phyloP scores from a whole-genome alignment of 2,113 vertebrate genomes.

The Lophotis ruficrista region DNA sequence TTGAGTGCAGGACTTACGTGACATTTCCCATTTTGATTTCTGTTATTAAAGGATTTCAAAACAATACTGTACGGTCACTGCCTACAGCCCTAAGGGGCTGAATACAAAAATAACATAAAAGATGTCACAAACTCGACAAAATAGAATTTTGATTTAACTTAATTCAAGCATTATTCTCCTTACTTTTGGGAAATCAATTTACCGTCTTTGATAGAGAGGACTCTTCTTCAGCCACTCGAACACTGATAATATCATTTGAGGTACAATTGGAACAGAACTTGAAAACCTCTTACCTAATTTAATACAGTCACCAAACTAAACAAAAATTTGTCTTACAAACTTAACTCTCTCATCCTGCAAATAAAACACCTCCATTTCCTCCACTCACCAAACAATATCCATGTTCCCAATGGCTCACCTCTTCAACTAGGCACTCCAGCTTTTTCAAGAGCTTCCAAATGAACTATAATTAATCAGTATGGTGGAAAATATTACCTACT shows the following conservation, averaged over 20 bases:
- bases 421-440: background rate
- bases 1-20: background rate
- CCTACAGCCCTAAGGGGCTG: background rate
- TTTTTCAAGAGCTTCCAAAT: background rate
- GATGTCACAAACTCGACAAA: slow-evolving; percentile 1
- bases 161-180: slow-evolving; percentile 16
- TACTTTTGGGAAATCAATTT: slow-evolving; percentile 15
- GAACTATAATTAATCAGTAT: background rate
- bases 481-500: background rate
- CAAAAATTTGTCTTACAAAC: background rate
- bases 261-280: background rate
- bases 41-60: slow-evolving; percentile 40
- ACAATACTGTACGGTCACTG: background rate
- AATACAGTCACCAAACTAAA: background rate
- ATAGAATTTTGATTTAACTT: slow-evolving; percentile 2
- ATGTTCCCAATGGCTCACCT: background rate
- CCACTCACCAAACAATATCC: background rate
- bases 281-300: background rate
- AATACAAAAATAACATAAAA: slow-evolving; percentile 29
- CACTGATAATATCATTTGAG: background rate
- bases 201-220: background rate
- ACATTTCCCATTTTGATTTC: slow-evolving; percentile 13
- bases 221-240: slow-evolving; percentile 1
- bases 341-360: background rate
- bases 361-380: background rate